Evolutionary conservation across 2,113 vertebrate species (phyloP).

Genomic region (Ondatra zibethicus): DNA sequence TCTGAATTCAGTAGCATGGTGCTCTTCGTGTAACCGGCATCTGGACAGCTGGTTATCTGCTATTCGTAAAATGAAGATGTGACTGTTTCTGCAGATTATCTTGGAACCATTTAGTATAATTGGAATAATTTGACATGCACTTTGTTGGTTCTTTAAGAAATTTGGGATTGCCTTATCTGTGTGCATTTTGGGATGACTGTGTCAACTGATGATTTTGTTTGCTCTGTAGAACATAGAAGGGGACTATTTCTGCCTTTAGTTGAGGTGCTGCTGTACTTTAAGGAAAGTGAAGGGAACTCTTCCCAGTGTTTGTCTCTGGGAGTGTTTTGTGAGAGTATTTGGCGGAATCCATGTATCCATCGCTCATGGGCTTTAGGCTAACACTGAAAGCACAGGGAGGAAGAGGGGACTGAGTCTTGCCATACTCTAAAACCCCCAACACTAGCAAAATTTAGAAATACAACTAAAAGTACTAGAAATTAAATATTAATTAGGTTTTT

Average conservation of each 20-base stretch:
- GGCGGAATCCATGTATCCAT: background rate
- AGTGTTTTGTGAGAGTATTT: background rate
- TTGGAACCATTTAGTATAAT: background rate
- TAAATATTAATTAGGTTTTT: constrained; percentile 35
- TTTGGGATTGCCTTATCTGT: constrained; percentile 55
- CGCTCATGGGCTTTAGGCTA: background rate
- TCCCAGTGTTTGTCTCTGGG: background rate
- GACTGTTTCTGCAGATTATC: background rate
- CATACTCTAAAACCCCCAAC: background rate
- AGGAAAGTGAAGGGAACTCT: background rate
- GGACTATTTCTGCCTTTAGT: constrained; percentile 36
- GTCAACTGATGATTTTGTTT: constrained; percentile 55
- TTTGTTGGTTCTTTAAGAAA: constrained; percentile 52
- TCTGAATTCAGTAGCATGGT: background rate
- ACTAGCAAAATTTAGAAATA: background rate
- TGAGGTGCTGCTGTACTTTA: background rate
- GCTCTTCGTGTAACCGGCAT: background rate
- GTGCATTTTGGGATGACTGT: constrained; percentile 9
- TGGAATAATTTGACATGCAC: constrained; percentile 42
- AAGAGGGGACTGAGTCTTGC: constrained; percentile 13
- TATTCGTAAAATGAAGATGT: constrained; percentile 36
- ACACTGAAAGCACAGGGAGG: constrained; percentile 36
- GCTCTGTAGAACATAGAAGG: constrained; percentile 34
- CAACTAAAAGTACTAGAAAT: constrained; percentile 10
- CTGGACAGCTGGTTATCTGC: background rate